Percentiles rank a stretch among this genome's conserved stretches.
phyloP scores from a whole-genome alignment of 1,140 invertebrate genomes.

The Coenobita brevimanus region DNA sequence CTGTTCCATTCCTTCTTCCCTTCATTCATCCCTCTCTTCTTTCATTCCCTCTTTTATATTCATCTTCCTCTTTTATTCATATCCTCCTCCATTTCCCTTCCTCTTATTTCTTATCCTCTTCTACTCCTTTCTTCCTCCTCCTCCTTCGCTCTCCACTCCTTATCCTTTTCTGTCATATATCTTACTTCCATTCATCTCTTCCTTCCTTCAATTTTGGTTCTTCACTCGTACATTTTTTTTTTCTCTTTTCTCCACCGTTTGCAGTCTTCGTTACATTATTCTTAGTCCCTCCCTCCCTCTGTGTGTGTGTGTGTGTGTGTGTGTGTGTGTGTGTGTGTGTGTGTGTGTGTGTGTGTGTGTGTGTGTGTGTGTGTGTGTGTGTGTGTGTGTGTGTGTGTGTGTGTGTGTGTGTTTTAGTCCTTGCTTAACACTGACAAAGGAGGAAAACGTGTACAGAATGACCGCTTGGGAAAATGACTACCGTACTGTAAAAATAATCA shows the following conservation, averaged over 20 bases:
- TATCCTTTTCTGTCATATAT: no score
- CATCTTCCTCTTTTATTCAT: not conserved
- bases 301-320: no score
- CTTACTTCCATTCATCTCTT: no score
- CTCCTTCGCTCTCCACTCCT: not conserved
- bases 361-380: constrained; percentile 33
- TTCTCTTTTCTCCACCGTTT: no score
- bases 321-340: not conserved
- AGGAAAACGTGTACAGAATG: not conserved
- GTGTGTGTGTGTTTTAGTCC: no score
- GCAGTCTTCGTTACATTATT: no score
- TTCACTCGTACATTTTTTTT: no score
- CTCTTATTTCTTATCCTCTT: not conserved
- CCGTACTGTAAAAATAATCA: not conserved
- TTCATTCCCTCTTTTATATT: not conserved
- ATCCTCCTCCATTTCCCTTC: not conserved
- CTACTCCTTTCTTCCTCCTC: not conserved
- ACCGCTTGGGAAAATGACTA: no score
- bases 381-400: constrained; percentile 25
- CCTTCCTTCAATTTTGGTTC: no score
- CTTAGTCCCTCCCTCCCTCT: no score
- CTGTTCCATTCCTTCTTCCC: not conserved
- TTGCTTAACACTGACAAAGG: not conserved
- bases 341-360: not conserved
- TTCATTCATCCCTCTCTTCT: not conserved